Conservation (phyloP, 2,888 invertebrate genomes). For the Sympetrum striolatum region DNA sequence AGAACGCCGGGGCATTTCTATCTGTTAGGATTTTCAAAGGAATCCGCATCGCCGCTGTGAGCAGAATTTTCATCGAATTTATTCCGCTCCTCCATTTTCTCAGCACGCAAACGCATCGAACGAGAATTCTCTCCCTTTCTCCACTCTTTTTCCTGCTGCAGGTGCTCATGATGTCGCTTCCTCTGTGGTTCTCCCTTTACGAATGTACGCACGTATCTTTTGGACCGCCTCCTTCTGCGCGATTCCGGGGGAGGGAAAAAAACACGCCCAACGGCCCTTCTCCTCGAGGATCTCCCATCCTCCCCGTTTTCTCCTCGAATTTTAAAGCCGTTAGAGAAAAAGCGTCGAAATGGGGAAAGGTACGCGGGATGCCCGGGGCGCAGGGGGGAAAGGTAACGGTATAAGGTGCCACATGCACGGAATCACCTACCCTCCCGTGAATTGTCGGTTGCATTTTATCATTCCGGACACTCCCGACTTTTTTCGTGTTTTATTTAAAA, state of each 20-base stretch:
- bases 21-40: no score
- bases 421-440: conserved; percentile 34
- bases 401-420: conserved; percentile 28
- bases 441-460: conserved; percentile 38
- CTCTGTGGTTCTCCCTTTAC: conserved; percentile 46
- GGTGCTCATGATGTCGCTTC: conserved; percentile 41
- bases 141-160: conserved; percentile 29
- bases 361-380: background rate
- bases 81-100: no score
- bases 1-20: no score
- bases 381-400: background rate
- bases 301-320: conserved; percentile 2
- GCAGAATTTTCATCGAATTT: no score
- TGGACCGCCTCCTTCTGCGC: background rate
- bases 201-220: conserved; percentile 36
- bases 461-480: conserved; percentile 17
- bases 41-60: no score
- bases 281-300: background rate
- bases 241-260: background rate
- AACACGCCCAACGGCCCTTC: background rate
- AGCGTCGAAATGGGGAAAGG: conserved; percentile 6
- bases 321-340: conserved; percentile 43
- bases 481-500: background rate
- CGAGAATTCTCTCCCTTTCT: background rate
- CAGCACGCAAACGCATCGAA: no score